Conservation (phyloP, 2,113 vertebrate genomes). For the Synodontis membranacea region DNA sequence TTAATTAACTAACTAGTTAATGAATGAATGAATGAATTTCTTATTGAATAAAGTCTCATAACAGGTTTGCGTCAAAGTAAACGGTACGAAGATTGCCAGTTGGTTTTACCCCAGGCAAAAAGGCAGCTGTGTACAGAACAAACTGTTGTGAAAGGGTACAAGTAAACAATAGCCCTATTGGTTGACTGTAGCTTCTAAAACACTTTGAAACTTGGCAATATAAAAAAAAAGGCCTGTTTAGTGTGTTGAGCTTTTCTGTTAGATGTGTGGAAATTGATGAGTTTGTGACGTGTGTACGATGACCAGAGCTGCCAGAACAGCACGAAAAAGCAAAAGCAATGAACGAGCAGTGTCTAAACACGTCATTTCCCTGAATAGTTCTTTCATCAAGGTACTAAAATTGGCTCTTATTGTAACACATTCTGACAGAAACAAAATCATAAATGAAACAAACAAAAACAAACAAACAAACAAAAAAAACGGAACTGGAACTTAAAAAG, state of each 20-base stretch:
- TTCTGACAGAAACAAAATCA: neutral
- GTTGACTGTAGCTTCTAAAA: constrained; percentile 2
- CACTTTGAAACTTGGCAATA: neutral
- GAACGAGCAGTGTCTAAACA: neutral
- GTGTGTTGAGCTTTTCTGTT: neutral
- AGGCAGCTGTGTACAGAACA: neutral
- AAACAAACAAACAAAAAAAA: too few species aligned
- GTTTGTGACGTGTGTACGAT: neutral
- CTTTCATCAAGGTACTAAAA: neutral
- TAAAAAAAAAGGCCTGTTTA: neutral
- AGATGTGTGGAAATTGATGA: constrained; percentile 9
- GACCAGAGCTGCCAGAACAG: neutral
- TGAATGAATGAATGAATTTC: too few species aligned
- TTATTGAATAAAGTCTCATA: neutral
- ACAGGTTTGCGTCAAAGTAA: neutral
- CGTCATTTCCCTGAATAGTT: neutral
- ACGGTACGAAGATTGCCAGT: neutral
- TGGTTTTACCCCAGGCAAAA: neutral
- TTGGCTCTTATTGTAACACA: neutral
- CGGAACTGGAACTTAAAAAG: neutral
- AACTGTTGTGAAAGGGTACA: constrained; percentile 5
- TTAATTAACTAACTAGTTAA: neutral
- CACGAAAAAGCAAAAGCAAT: neutral
- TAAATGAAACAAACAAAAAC: too few species aligned
- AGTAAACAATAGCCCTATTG: constrained; percentile 8